Evolutionary conservation across 2,797 vertebrate species (phyloP).

Genomic region (Galago senegalensis): DNA sequence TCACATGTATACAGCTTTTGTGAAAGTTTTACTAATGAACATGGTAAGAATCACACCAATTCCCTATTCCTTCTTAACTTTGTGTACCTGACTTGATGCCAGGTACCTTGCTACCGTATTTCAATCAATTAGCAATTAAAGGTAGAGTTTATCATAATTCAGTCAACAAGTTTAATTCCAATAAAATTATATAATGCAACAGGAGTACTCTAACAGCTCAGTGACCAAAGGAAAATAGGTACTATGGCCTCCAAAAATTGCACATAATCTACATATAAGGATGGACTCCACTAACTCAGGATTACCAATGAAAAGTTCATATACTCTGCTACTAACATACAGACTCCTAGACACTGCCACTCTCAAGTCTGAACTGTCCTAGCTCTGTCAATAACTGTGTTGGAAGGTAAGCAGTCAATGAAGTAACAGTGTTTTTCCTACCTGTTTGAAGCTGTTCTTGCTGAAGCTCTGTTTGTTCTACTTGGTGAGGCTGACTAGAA

Average conservation of each 20-base stretch:
- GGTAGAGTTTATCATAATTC: not conserved
- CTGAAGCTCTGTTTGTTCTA: constrained; percentile 96
- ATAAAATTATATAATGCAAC: not conserved
- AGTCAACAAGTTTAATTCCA: constrained; percentile 25
- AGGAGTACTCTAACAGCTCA: not conserved
- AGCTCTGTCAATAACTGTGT: not conserved
- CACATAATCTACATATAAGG: constrained; percentile 25
- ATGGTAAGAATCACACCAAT: not conserved
- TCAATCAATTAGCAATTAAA: constrained; percentile 34
- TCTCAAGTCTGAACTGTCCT: not conserved
- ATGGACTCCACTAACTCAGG: not conserved
- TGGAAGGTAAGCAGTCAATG: not conserved
- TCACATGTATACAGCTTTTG: not conserved
- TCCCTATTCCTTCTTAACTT: not conserved
- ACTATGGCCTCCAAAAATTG: not conserved
- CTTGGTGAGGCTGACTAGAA: constrained; percentile 93
- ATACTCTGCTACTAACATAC: not conserved
- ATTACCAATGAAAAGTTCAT: not conserved
- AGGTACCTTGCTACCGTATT: not conserved
- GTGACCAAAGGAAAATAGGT: not conserved
- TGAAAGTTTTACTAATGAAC: not conserved
- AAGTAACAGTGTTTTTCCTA: constrained; percentile 83
- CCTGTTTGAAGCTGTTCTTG: constrained; percentile 97
- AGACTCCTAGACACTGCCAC: not conserved
- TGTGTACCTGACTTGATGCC: not conserved